Conservation (phyloP, 2,113 vertebrate genomes). For the Calidris pugnax region DNA sequence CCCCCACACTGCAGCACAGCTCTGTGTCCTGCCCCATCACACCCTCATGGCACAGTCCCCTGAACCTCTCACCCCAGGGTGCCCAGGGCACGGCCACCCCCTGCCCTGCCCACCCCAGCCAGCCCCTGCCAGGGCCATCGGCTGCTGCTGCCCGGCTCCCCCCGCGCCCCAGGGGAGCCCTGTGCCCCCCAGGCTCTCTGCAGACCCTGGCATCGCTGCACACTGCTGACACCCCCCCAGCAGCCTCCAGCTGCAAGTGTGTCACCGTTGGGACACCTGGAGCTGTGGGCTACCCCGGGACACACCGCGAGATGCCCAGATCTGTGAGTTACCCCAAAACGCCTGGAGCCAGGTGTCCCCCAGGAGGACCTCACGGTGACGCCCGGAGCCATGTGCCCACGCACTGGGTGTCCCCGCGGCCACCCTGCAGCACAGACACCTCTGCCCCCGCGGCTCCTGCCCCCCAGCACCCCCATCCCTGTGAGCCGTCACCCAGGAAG, state of each 20-base stretch:
- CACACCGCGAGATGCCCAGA: fast-evolving
- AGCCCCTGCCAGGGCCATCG: neutral
- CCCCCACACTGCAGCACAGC: neutral
- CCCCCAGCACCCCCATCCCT: neutral
- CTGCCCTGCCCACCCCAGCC: neutral
- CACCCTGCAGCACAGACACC: fast-evolving
- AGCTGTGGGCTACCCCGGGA: neutral
- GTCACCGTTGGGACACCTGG: neutral
- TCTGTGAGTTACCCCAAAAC: neutral
- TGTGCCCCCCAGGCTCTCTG: fast-evolving
- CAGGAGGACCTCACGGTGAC: fast-evolving
- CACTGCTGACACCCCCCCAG: neutral
- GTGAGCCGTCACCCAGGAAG: neutral
- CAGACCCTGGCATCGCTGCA: neutral
- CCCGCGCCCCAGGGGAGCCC: fast-evolving
- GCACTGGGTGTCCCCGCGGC: fast-evolving
- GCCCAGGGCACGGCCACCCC: neutral
- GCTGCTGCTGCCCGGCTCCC: neutral
- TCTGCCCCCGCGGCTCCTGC: neutral
- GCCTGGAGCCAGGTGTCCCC: fast-evolving
- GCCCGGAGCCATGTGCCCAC: fast-evolving
- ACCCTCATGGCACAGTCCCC: neutral
- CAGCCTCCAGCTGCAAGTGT: fast-evolving
- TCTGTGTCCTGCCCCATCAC: fast-evolving
- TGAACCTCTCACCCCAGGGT: neutral